Evolutionary conservation across 2,113 vertebrate species (phyloP).

Genomic region (Aptenodytes patagonicus): DNA sequence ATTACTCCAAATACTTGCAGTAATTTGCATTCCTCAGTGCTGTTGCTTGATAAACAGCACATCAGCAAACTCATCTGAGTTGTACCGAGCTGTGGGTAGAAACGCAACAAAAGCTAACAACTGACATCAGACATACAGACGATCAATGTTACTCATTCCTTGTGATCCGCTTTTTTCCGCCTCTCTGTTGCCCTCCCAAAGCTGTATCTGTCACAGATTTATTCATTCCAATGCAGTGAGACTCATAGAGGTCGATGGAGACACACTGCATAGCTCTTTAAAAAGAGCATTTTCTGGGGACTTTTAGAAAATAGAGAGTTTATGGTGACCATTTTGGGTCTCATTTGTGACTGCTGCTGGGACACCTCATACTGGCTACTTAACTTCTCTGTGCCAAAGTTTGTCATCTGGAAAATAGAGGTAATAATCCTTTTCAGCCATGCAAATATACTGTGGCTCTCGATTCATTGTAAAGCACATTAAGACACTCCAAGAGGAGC

Average conservation of each 20-base stretch:
- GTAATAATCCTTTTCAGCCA: constrained; percentile 32
- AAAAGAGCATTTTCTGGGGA: neutral
- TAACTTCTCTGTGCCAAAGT: constrained; percentile 9
- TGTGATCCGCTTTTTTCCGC: neutral
- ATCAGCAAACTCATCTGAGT: neutral
- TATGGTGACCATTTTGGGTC: neutral
- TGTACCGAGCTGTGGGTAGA: neutral
- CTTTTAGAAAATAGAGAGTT: neutral
- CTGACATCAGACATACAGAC: neutral
- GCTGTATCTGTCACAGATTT: neutral
- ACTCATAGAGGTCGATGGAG: neutral
- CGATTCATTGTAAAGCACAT: neutral
- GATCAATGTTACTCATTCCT: neutral
- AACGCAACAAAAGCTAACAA: neutral
- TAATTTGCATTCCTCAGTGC: neutral
- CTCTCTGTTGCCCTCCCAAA: neutral
- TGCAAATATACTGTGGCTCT: neutral
- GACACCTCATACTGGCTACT: neutral
- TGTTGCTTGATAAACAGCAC: neutral
- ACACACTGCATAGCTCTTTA: neutral
- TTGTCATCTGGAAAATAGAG: constrained; percentile 44
- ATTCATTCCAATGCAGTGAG: neutral
- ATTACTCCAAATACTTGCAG: neutral
- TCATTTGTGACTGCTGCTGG: neutral
- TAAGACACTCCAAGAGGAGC: constrained; percentile 21